Percentiles rank a stretch among this genome's conserved stretches.
These are phyloP conservation scores for Oppia nitens DNA, from an alignment of 1,140 invertebrate species.

Conservation along the genomic window DNA sequence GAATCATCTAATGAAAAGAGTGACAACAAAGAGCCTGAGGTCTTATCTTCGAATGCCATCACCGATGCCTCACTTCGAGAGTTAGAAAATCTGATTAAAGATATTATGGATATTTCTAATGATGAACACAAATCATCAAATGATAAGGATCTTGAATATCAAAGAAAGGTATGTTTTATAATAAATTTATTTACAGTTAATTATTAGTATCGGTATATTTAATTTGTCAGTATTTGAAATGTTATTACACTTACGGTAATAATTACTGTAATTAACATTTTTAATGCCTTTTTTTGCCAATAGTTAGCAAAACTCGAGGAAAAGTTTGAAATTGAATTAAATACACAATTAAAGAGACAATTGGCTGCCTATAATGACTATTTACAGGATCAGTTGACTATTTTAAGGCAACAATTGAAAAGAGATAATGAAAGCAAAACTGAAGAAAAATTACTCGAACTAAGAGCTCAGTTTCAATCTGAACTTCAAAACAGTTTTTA, in stretches of 20 bases:
- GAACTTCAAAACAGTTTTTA: constrained; percentile 63
- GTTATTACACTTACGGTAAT: background rate
- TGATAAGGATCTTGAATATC: background rate
- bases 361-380: constrained; percentile 66
- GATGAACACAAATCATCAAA: background rate
- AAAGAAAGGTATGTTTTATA: constrained; percentile 6
- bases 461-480: constrained; percentile 49
- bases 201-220: background rate
- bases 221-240: background rate
- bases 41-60: background rate
- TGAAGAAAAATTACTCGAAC: constrained; percentile 43
- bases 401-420: constrained; percentile 50
- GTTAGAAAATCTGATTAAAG: background rate
- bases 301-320: constrained; percentile 43
- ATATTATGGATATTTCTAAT: background rate
- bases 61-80: background rate
- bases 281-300: constrained; percentile 8
- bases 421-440: constrained; percentile 41
- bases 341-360: constrained; percentile 56
- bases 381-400: constrained; percentile 44
- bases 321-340: constrained; percentile 50
- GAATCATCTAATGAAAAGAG: background rate
- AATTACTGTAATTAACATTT: background rate
- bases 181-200: background rate
- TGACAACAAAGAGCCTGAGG: background rate